Evolutionary conservation across 2,113 vertebrate species (phyloP), one percentile per base, ranked within the genome.

Genomic region (Xiphophorus maculatus): DNA sequence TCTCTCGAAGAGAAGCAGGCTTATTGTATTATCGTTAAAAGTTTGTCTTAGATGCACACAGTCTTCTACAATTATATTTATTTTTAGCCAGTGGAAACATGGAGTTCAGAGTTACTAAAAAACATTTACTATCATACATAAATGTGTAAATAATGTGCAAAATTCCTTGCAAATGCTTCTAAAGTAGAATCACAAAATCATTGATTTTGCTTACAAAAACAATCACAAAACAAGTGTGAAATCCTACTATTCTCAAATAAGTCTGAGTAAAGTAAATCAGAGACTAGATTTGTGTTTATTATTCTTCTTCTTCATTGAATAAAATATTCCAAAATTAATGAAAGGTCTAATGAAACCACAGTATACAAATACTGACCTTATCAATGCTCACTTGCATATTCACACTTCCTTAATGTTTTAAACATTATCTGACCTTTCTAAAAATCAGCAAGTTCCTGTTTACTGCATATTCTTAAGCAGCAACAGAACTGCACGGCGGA

Each of bases 281-380:
- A n/a, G 3, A 29, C 28, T 12, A 37, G 17, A 69, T 77, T n/a
- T 82, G 17, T 65, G 63, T 33, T 80, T 66, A 80, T 11, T 3
- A 73, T 73, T 73, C 54, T 33, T 66, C 69, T 76, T 73, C 6
- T 35, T 42, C 30, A 15, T 42, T 32, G 40, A 35, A 28, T 8
- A 27, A 35, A 22, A 68, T 35, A 65, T 64, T 78, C 73, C 88
- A 82, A 84, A 80, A 75, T 79, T 83, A 63, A 83, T 83, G 73
- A 86, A 91, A 92, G 84, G 91, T 90, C 89, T 89, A 51, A 11
- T 30, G 22, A 81, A n/a, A 7, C 29, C 65, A 87, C 78, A 70
- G 84, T 35, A 93, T 94, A 93, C 89, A 93, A 92, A 94, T 91
- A 72, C 68, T 87, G 90, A 93, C 94, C 93, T 93, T 93, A 93